Evolutionary conservation across 2,888 invertebrate species (phyloP).

Genomic region (Ceraclea dissimilis): DNA sequence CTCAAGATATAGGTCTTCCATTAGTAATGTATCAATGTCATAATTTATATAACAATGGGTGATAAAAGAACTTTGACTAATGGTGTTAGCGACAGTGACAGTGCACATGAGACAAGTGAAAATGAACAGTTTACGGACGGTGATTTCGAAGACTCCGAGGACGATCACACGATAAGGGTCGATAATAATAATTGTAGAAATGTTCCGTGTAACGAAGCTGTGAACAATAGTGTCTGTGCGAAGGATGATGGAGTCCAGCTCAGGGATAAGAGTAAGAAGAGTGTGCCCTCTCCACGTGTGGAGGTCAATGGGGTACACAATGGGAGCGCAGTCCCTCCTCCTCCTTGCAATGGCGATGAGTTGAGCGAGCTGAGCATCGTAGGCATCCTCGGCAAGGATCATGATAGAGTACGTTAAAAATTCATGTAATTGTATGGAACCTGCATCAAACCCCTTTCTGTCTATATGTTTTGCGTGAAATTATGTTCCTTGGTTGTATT

Average conservation of each 20-base stretch:
- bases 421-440: not conserved
- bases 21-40: too few relatives aligned
- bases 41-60: not conserved
- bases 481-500: too few relatives aligned
- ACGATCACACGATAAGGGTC: conserved; percentile 22
- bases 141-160: conserved; percentile 43
- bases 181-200: conserved; percentile 5
- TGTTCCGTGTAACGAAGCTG: conserved; percentile 36
- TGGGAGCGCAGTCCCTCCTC: not conserved
- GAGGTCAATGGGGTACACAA: conserved; percentile 17
- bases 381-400: conserved; percentile 47
- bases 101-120: conserved; percentile 5
- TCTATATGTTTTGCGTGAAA: too few relatives aligned
- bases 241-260: conserved; percentile 8
- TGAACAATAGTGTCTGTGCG: conserved; percentile 29
- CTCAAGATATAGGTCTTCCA: too few relatives aligned
- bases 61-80: not conserved
- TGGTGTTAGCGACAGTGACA: not conserved
- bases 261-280: conserved; percentile 26
- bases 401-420: conserved; percentile 42
- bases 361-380: conserved; percentile 45
- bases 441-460: too few relatives aligned
- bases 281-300: not conserved
- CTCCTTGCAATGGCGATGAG: conserved; percentile 31
- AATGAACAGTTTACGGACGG: conserved; percentile 42